phyloP scores from a whole-genome alignment of 2,888 invertebrate genomes.

The Mylabris sibirica region DNA sequence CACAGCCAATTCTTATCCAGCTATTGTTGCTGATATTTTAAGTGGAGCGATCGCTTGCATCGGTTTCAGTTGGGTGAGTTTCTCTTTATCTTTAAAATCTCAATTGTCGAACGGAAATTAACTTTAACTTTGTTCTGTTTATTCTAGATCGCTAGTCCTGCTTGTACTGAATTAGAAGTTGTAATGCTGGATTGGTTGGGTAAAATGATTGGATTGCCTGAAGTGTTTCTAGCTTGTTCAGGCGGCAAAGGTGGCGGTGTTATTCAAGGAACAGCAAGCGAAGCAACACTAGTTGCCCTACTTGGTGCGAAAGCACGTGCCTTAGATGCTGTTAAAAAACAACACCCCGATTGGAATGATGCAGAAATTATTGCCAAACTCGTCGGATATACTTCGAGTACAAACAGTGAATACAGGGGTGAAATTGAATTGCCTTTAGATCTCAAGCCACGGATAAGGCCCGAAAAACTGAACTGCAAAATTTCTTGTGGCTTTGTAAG shows the following conservation, averaged over 20 bases:
- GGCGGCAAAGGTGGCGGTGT: slow-evolving; percentile 87
- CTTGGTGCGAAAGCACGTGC: slow-evolving; percentile 86
- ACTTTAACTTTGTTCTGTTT: too few relatives aligned
- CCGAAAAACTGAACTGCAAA: too few relatives aligned
- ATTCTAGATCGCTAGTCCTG: slow-evolving; percentile 87
- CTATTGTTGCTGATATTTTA: slow-evolving; percentile 94
- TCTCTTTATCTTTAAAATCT: slow-evolving; percentile 13
- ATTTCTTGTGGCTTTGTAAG: too few relatives aligned
- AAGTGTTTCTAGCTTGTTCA: slow-evolving; percentile 81
- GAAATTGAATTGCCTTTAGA: too few relatives aligned
- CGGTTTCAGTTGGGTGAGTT: slow-evolving; percentile 92
- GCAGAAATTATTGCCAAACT: slow-evolving; percentile 78
- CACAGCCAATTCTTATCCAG: slow-evolving; percentile 91
- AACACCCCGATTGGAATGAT: slow-evolving; percentile 79
- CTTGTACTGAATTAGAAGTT: slow-evolving; percentile 94
- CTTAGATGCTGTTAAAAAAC: slow-evolving; percentile 71
- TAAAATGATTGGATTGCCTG: slow-evolving; percentile 88
- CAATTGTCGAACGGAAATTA: slow-evolving; percentile 23
- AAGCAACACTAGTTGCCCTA: slow-evolving; percentile 90
- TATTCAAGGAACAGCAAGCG: slow-evolving; percentile 93
- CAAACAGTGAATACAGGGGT: too few relatives aligned
- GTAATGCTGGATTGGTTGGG: slow-evolving; percentile 96
- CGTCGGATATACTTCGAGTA: slow-evolving; percentile 87
- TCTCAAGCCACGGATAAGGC: too few relatives aligned
- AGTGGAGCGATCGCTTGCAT: slow-evolving; percentile 95